These are phyloP conservation scores for Ganaspis brasiliensis DNA, from an alignment of 2,888 invertebrate genomes.

Conservation along the genomic window DNA sequence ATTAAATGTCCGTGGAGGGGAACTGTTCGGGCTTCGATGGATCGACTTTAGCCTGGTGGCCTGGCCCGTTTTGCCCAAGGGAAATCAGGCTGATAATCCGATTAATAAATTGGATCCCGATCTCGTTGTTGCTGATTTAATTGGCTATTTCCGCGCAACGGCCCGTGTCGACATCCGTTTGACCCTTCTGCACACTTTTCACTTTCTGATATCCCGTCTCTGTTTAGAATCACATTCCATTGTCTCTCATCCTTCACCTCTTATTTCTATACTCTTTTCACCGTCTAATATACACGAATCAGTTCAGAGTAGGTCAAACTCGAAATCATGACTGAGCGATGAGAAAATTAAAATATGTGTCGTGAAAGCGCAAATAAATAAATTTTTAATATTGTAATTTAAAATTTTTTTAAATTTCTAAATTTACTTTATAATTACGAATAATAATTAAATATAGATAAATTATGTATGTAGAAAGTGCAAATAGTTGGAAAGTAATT, in stretches of 20 bases:
- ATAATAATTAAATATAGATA: too few species aligned
- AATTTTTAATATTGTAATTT: too few species aligned
- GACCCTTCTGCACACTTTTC: conserved; percentile 54
- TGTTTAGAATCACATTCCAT: conserved; percentile 43
- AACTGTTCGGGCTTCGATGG: conserved; percentile 72
- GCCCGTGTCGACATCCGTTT: conserved; percentile 52
- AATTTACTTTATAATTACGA: too few species aligned
- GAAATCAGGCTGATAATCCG: conserved; percentile 80
- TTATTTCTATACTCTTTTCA: conserved; percentile 37
- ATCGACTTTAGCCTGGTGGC: conserved; percentile 71
- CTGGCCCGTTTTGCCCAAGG: conserved; percentile 71
- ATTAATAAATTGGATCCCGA: conserved; percentile 79
- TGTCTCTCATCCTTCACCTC: conserved; percentile 43
- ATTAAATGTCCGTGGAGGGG: conserved; percentile 55
- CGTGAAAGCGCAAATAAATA: too few species aligned
- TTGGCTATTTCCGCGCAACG: conserved; percentile 72
- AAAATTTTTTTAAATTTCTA: too few species aligned
- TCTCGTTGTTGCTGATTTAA: conserved; percentile 73
- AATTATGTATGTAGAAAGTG: too few species aligned
- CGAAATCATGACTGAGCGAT: neutral
- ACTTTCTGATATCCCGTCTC: conserved; percentile 54
- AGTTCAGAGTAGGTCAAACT: neutral
- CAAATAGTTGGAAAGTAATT: too few species aligned
- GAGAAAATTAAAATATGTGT: too few species aligned
- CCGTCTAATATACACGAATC: neutral